These are phyloP conservation scores for Steatocranus sp. DNA, from an alignment of 2,797 vertebrate species.

Conservation along the genomic window DNA sequence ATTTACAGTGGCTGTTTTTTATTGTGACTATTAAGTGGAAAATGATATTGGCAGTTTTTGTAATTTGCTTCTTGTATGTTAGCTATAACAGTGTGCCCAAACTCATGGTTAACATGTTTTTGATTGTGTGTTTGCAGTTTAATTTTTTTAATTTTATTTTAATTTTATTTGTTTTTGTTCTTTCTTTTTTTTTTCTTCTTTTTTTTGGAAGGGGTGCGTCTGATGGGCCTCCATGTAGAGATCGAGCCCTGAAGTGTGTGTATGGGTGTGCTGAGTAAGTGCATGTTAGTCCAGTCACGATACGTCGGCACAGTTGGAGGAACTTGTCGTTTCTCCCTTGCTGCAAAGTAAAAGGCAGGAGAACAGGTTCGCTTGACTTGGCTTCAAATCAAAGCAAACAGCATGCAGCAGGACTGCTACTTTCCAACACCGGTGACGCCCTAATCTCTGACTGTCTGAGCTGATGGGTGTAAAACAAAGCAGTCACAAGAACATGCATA, in stretches of 20 bases:
- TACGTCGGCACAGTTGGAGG: background rate
- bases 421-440: background rate
- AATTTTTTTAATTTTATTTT: background rate
- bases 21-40: conserved; percentile 71
- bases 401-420: background rate
- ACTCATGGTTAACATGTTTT: conserved; percentile 25
- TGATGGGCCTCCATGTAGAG: background rate
- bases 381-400: background rate
- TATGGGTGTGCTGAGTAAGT: background rate
- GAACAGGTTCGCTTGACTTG: background rate
- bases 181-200: rapidly evolving
- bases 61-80: conserved; percentile 65
- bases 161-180: background rate
- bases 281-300: background rate
- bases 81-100: conserved; percentile 45
- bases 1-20: conserved; percentile 73
- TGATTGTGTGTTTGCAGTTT: background rate
- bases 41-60: conserved; percentile 66
- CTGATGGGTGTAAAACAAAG: rapidly evolving
- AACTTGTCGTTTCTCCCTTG: background rate
- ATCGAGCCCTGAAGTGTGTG: background rate
- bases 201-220: background rate
- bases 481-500: background rate
- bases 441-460: background rate
- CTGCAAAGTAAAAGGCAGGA: background rate